These are phyloP conservation scores for Donacobius atricapilla DNA, from an alignment of 2,113 vertebrate species.

Conservation along the genomic window DNA sequence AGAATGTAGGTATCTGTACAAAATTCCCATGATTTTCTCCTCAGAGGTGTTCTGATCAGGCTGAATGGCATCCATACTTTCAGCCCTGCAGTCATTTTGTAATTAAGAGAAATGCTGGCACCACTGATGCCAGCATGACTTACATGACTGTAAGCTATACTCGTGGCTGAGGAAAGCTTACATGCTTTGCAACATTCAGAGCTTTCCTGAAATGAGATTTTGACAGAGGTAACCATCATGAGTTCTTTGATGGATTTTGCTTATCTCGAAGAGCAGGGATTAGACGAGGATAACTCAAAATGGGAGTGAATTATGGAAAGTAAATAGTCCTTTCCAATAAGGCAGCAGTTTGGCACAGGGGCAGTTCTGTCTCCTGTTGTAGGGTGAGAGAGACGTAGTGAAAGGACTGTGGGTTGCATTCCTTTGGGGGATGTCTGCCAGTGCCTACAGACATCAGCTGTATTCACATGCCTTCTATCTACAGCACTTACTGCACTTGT, in stretches of 20 bases:
- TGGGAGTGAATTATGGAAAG: neutral
- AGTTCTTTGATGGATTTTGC: neutral
- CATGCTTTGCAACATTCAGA: neutral
- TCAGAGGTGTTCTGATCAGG: neutral
- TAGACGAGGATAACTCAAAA: neutral
- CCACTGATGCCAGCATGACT: neutral
- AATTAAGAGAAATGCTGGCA: neutral
- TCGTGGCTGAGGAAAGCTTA: neutral
- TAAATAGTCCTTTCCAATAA: neutral
- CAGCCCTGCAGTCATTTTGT: neutral
- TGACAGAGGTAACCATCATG: neutral
- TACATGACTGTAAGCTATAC: neutral
- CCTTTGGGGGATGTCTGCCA: neutral
- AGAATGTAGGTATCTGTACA: neutral
- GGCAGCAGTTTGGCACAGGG: neutral
- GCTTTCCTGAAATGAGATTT: neutral
- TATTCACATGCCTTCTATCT: neutral
- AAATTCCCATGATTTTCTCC: neutral
- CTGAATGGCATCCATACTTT: neutral
- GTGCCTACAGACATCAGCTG: neutral
- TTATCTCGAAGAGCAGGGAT: neutral
- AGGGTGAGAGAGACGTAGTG: neutral
- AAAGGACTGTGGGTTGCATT: neutral
- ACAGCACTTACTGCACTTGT: slow-evolving; percentile 70
- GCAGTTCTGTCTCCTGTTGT: neutral